Percentiles rank a stretch among this genome's conserved stretches.
Conservation (phyloP, 2,888 invertebrate species). For the Eupithecia tripunctaria region DNA sequence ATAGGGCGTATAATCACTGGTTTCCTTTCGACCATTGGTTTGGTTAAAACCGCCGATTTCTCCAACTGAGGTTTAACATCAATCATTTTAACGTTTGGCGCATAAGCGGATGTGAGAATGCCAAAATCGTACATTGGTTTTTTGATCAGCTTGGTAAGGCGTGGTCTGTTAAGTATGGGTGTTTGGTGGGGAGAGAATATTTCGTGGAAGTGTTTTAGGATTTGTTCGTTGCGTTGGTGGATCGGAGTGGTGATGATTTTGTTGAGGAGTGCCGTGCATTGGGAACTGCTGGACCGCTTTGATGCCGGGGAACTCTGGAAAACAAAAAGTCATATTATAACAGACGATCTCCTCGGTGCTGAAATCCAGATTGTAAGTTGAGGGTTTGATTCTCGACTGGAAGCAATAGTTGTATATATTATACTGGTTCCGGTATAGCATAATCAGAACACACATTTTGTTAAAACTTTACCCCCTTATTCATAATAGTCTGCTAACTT, state of each 20-base stretch:
- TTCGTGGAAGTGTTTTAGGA: constrained; percentile 57
- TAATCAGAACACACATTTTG: neutral
- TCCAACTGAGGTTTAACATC: constrained; percentile 54
- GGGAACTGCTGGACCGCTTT: constrained; percentile 54
- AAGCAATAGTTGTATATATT: no score
- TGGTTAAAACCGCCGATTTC: constrained; percentile 21
- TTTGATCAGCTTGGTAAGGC: constrained; percentile 38
- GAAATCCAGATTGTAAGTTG: neutral
- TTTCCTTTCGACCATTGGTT: constrained; percentile 29
- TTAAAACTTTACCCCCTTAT: no score
- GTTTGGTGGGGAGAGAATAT: constrained; percentile 46
- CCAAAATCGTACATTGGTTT: constrained; percentile 60
- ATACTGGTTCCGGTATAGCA: neutral
- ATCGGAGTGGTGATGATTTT: constrained; percentile 56
- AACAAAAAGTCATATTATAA: neutral
- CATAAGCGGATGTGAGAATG: constrained; percentile 53
- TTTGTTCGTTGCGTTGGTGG: constrained; percentile 47
- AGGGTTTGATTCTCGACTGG: neutral
- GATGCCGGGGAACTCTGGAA: constrained; percentile 71
- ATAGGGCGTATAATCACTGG: constrained; percentile 64
- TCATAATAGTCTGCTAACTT: no score
- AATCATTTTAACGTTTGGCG: constrained; percentile 60
- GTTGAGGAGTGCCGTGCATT: constrained; percentile 62
- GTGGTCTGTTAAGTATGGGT: neutral
- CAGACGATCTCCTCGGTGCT: neutral